Base-by-base conservation (phyloP, 2,888 invertebrate species). In the Polylopha cassiicola region DNA sequence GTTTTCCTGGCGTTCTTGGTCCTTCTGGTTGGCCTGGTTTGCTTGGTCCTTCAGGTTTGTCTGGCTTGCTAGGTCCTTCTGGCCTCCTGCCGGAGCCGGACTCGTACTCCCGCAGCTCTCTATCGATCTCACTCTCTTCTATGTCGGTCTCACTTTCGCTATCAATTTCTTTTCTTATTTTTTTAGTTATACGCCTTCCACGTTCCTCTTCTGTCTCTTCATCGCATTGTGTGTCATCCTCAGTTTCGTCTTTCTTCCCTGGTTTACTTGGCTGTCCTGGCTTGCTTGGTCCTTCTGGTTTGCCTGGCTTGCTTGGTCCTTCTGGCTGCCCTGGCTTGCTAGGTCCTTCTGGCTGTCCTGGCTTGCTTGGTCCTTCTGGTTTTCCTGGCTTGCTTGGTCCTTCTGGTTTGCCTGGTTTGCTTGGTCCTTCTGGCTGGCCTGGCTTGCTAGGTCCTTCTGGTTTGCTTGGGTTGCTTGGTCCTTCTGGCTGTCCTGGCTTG, bases 371-470 rank as follows among this genome's bases (percentile, higher is more conserved):
- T 6, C 27, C 6, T 3, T 9, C 11, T 1, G 28, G 11, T 8
- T 16, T 11, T 10, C 27, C 16, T 32, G 28, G 23, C 3, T 28
- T 3, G 7, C 3, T 6, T 32, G 32, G 2, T 10, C 27, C 9
- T 3, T 15, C 22, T 21, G 33, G 14, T 11, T 15, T 8, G 9
- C 20, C 13, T 14, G 27, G 15, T n/a, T 26, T 10, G 13, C 20
- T 18, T 2, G 18, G 38, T 5, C 20, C n/a, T 13, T 14, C 38
- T 24, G 38, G 38, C 8, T 24, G 7, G 6, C 30, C 26, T 11
- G 38, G 26, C 1, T 15, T 2, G 5, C 27, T 31, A 15, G 38
- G 30, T 5, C 24, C 10, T 2, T 6, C 20, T 14, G 39, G 31
- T 4, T 21, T 1, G 1, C 20, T 13, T 15, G 32, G 38, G 6